A percentile compares a stretch with the other conserved stretches of the same genome.
phyloP scores from a whole-genome alignment of 2,113 vertebrate genomes.

The Budorcas taxicolor region DNA sequence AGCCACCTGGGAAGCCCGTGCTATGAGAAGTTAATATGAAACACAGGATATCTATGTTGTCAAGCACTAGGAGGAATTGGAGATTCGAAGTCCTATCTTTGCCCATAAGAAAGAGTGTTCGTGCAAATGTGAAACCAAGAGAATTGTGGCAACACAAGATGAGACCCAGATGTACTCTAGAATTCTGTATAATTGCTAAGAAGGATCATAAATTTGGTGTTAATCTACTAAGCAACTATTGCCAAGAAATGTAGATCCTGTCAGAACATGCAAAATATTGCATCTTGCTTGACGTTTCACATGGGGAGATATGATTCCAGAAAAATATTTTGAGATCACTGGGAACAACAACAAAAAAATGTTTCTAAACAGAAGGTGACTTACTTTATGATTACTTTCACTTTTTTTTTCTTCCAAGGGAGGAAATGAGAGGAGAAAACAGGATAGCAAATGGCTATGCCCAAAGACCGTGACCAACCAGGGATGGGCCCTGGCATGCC shows the following conservation, averaged over 20 bases:
- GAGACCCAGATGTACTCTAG: neutral
- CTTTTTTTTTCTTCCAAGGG: neutral
- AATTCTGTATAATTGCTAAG: neutral
- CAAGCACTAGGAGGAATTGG: neutral
- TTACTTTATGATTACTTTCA: neutral
- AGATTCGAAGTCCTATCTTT: neutral
- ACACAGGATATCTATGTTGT: neutral
- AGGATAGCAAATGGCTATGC: neutral
- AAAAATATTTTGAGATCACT: neutral
- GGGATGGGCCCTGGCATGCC: fast-evolving
- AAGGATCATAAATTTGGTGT: neutral
- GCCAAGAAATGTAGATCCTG: neutral
- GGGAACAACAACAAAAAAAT: neutral
- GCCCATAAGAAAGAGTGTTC: neutral
- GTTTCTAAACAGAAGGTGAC: neutral
- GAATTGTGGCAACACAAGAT: neutral
- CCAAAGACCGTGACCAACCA: neutral
- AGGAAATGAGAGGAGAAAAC: neutral
- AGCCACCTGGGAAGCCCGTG: neutral
- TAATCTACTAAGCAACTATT: neutral
- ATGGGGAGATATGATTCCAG: neutral
- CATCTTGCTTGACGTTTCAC: neutral
- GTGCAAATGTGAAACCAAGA: neutral
- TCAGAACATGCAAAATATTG: neutral
- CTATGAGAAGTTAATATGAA: neutral